Percentiles rank a stretch among this genome's conserved stretches.
These are phyloP conservation scores for Ginglymostoma cirratum DNA, from an alignment of 2,113 vertebrate species.

Conservation along the genomic window DNA sequence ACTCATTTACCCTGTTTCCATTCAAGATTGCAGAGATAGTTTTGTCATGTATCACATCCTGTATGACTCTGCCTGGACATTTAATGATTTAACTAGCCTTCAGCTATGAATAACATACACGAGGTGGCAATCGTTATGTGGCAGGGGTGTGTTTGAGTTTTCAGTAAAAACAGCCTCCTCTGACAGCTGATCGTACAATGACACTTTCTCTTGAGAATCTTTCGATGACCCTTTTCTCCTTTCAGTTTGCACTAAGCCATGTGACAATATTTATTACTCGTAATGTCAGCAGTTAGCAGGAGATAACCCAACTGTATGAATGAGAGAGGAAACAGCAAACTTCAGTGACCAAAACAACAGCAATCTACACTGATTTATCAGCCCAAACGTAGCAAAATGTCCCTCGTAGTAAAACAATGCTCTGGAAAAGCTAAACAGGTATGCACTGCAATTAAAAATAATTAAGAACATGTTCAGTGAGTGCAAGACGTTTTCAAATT, in stretches of 20 bases:
- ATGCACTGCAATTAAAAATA: background rate
- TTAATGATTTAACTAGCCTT: conserved; percentile 22
- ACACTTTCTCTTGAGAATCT: background rate
- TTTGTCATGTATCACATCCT: conserved; percentile 36
- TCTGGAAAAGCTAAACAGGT: background rate
- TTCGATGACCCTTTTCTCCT: background rate
- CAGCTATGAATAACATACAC: conserved; percentile 12
- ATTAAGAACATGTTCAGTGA: background rate
- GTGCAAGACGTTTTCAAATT: background rate
- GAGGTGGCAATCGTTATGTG: background rate
- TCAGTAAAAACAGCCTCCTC: background rate
- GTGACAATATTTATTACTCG: background rate
- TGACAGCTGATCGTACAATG: background rate
- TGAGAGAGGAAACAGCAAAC: background rate
- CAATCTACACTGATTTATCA: background rate
- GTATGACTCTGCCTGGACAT: conserved; percentile 22
- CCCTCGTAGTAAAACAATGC: background rate
- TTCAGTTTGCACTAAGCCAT: background rate
- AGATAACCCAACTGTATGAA: background rate
- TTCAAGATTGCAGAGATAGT: conserved; percentile 32
- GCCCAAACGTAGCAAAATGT: background rate
- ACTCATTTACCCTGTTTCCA: conserved; percentile 37
- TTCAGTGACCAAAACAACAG: background rate
- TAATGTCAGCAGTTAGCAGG: background rate
- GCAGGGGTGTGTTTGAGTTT: background rate